Conservation (phyloP, 2,113 vertebrate species). For the Petroica traversi region DNA sequence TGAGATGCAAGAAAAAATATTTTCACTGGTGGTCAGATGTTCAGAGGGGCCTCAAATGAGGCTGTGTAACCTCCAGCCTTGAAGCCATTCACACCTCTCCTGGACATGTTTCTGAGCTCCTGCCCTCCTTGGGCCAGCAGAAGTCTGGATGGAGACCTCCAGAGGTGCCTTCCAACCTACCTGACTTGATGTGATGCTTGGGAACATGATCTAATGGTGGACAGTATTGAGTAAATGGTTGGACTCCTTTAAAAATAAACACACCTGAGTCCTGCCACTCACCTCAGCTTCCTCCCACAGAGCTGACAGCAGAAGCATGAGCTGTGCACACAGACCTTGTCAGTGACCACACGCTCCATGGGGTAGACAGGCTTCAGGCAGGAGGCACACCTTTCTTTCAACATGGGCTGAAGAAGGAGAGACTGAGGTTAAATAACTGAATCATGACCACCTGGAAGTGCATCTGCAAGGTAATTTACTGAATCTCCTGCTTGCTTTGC, state of each 20-base stretch:
- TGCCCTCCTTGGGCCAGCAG: not conserved
- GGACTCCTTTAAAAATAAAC: not conserved
- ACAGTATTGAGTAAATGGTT: not conserved
- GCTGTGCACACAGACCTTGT: slow-evolving; percentile 77
- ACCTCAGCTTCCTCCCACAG: slow-evolving; percentile 85
- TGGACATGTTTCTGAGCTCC: not conserved
- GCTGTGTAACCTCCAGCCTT: not conserved
- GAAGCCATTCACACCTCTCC: not conserved
- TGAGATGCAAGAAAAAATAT: not conserved
- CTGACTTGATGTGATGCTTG: not conserved
- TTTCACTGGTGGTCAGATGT: not conserved
- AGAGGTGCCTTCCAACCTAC: not conserved
- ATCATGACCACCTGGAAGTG: not conserved
- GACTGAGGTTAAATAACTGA: not conserved
- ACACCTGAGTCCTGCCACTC: slow-evolving; percentile 14
- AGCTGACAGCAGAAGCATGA: slow-evolving; percentile 83
- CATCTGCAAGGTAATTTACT: not conserved
- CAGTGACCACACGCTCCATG: slow-evolving; percentile 75
- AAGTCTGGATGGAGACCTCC: not conserved
- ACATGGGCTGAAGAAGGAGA: slow-evolving; percentile 43
- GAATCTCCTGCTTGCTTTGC: fast-evolving
- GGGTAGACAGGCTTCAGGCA: slow-evolving; percentile 79
- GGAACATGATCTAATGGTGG: not conserved
- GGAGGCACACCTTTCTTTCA: slow-evolving; percentile 74
- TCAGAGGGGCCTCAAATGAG: fast-evolving